Conservation (phyloP, 2,113 vertebrate species). For the Marcusenius ussheri region DNA sequence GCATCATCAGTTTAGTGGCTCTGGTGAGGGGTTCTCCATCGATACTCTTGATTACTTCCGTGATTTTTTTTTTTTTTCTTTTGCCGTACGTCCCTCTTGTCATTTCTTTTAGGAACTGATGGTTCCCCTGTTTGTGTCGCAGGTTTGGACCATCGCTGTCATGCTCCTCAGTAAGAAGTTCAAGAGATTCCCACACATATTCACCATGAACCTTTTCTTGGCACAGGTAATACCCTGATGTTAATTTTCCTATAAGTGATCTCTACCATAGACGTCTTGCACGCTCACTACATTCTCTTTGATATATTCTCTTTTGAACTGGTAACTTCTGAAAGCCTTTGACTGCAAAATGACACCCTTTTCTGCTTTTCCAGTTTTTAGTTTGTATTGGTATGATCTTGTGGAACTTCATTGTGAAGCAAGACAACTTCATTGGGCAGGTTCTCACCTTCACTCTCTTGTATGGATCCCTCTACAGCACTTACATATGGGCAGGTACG, state of each 20-base stretch:
- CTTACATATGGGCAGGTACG: conserved; percentile 90
- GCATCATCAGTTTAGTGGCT: conserved; percentile 82
- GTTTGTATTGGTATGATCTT: conserved; percentile 82
- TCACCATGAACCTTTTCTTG: conserved; percentile 80
- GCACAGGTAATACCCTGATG: conserved; percentile 73
- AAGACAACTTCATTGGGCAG: conserved; percentile 67
- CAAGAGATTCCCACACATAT: conserved; percentile 79
- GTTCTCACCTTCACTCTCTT: conserved; percentile 80
- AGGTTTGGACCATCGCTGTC: conserved; percentile 86
- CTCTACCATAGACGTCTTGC: background rate
- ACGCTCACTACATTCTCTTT: background rate
- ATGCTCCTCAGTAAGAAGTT: conserved; percentile 86
- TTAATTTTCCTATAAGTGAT: background rate
- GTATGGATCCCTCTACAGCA: conserved; percentile 82
- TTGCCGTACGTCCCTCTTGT: background rate
- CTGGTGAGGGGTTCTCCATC: conserved; percentile 67
- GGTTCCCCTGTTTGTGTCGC: conserved; percentile 33
- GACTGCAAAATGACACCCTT: conserved; percentile 19
- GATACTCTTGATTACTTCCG: background rate
- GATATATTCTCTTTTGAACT: background rate
- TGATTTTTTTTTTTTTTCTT: background rate
- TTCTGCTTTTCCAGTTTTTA: conserved; percentile 62
- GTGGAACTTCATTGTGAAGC: conserved; percentile 79
- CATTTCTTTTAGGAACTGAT: background rate
- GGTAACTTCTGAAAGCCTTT: background rate